Evolutionary conservation across 2,888 invertebrate species (phyloP).

Genomic region (Lysandra bellargus): DNA sequence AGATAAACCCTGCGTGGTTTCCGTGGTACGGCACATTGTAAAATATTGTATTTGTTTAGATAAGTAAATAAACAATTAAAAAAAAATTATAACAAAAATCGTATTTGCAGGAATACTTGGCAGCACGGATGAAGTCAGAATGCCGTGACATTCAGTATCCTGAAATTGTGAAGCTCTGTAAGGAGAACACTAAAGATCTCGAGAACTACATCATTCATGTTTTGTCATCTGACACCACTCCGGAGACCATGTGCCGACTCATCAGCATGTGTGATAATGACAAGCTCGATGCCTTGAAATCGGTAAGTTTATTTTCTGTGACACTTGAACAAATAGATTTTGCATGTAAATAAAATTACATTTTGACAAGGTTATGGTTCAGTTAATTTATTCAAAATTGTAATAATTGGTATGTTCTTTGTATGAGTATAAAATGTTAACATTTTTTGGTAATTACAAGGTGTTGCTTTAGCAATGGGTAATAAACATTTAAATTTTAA

Average conservation of each 20-base stretch:
- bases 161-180: conserved; percentile 84
- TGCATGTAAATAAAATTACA: not conserved
- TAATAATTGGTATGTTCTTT: not conserved
- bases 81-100: not conserved
- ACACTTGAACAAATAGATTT: not conserved
- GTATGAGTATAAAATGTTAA: not conserved
- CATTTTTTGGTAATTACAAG: not conserved
- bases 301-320: conserved; percentile 53
- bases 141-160: conserved; percentile 87
- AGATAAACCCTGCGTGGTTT: no score
- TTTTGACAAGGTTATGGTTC: not conserved
- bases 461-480: not conserved
- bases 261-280: conserved; percentile 91
- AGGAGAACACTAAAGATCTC: conserved; percentile 76
- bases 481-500: no score
- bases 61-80: no score
- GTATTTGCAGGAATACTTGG: conserved; percentile 84
- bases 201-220: conserved; percentile 90
- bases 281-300: conserved; percentile 83
- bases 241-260: conserved; percentile 90
- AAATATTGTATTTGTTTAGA: no score
- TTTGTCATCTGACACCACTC: conserved; percentile 90
- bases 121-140: conserved; percentile 88
- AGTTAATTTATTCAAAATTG: not conserved
- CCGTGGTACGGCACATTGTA: no score